These are phyloP conservation scores for Sclerodermus sp. DNA, from an alignment of 2,888 invertebrate species.

Conservation along the genomic window DNA sequence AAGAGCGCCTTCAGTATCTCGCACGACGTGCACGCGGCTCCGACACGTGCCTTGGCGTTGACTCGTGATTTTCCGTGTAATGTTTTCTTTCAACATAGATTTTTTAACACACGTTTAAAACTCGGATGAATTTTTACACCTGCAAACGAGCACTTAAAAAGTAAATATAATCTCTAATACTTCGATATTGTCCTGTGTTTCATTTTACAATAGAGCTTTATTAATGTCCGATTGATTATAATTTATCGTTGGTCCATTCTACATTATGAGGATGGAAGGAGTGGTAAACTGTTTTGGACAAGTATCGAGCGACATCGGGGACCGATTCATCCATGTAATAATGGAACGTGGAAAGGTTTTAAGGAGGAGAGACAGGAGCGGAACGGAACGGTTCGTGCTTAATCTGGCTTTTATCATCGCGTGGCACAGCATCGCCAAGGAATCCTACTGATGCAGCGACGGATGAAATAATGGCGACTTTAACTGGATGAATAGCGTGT, in stretches of 20 bases:
- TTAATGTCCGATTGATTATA: no score
- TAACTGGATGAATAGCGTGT: constrained; percentile 19
- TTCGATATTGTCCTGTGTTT: neutral
- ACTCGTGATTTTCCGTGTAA: constrained; percentile 1
- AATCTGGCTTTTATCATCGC: constrained; percentile 23
- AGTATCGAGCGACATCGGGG: constrained; percentile 15
- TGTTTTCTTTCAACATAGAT: no score
- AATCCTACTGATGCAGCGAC: constrained; percentile 5
- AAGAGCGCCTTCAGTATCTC: constrained; percentile 34
- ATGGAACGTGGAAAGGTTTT: constrained; percentile 5
- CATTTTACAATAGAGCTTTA: no score
- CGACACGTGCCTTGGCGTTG: constrained; percentile 35
- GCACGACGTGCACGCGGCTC: constrained; percentile 32
- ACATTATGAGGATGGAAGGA: constrained; percentile 1
- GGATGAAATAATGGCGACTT: constrained; percentile 23
- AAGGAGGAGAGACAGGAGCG: neutral
- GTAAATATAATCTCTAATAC: constrained; percentile 18
- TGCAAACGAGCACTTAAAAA: constrained; percentile 20
- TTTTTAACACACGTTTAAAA: no score
- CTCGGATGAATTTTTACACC: constrained; percentile 30
- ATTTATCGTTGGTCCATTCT: constrained; percentile 7
- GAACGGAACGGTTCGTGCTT: constrained; percentile 10
- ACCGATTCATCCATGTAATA: constrained; percentile 17
- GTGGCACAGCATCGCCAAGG: constrained; percentile 1
- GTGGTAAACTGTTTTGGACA: constrained; percentile 11